phyloP scores from a whole-genome alignment of 1,140 invertebrate genomes.

The Megalonaias nervosa region DNA sequence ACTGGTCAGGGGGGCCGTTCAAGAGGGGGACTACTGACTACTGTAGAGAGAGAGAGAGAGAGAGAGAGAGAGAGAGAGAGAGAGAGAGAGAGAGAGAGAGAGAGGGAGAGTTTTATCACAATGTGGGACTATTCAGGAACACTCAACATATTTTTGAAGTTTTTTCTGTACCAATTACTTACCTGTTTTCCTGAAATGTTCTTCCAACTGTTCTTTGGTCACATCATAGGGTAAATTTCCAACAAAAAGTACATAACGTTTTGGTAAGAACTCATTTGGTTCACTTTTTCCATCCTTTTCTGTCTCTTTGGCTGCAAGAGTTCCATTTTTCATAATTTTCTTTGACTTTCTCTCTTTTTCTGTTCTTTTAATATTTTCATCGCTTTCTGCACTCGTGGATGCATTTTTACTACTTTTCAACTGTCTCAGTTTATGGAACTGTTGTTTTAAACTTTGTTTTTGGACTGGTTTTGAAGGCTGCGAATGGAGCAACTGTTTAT shows the following conservation, averaged over 20 bases:
- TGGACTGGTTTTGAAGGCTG: neutral
- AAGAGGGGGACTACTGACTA: too few relatives aligned
- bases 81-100: too few relatives aligned
- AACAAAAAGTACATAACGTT: slow-evolving; percentile 58
- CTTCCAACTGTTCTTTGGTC: slow-evolving; percentile 57
- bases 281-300: neutral
- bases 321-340: slow-evolving; percentile 1
- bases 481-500: neutral
- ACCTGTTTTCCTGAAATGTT: slow-evolving; percentile 65
- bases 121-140: too few relatives aligned
- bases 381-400: neutral
- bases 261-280: slow-evolving; percentile 31
- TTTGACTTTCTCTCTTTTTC: neutral
- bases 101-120: too few relatives aligned
- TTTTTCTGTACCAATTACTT: neutral
- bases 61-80: too few relatives aligned
- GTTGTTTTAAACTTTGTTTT: neutral
- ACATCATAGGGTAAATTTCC: slow-evolving; percentile 60
- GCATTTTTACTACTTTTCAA: slow-evolving; percentile 8
- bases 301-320: neutral
- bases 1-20: too few relatives aligned
- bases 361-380: neutral
- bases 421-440: neutral
- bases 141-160: neutral
- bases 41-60: too few relatives aligned